phyloP scores from a whole-genome alignment of 2,797 vertebrate species.

The Crocodylus rhombifer region DNA sequence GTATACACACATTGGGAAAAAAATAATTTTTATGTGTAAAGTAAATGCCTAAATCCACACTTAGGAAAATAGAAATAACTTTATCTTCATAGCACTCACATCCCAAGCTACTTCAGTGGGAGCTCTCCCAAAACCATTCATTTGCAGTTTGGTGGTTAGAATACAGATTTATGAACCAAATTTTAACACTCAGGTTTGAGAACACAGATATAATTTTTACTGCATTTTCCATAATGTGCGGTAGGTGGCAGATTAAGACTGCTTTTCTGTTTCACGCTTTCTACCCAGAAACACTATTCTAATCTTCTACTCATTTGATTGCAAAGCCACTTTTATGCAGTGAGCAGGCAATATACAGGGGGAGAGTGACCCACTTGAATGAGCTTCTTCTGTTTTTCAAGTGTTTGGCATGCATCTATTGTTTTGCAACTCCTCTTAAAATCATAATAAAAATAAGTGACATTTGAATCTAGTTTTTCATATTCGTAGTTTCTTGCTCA shows the following conservation, averaged over 20 bases:
- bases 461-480: neutral
- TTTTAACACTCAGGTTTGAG: neutral
- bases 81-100: neutral
- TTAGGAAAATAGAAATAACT: neutral
- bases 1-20: neutral
- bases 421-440: too few relatives aligned
- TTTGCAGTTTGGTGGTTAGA: neutral
- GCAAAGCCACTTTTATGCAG: neutral
- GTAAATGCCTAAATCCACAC: accelerated
- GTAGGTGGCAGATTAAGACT: slow-evolving; percentile 40
- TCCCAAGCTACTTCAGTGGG: neutral
- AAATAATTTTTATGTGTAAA: neutral
- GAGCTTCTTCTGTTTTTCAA: neutral
- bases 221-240: neutral
- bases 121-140: neutral
- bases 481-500: neutral
- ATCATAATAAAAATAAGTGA: too few relatives aligned
- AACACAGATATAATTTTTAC: neutral
- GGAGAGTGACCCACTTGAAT: neutral
- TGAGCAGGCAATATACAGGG: neutral
- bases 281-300: neutral
- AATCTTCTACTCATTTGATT: neutral
- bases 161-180: accelerated
- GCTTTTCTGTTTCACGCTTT: neutral
- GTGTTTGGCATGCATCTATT: too few relatives aligned